These are phyloP conservation scores for Lycorma delicatula DNA, from an alignment of 1,140 invertebrate genomes.

Conservation along the genomic window DNA sequence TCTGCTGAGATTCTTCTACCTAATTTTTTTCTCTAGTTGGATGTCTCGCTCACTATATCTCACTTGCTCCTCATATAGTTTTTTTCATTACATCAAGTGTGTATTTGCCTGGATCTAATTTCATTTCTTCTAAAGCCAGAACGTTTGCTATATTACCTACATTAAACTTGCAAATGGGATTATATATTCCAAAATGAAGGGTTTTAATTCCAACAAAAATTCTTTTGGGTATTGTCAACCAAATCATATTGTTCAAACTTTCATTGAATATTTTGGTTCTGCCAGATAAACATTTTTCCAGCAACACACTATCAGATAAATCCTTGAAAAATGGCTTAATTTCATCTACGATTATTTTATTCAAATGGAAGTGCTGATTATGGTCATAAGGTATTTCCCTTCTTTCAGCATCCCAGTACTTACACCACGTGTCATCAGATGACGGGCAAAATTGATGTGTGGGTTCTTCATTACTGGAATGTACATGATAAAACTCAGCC, in stretches of 20 bases:
- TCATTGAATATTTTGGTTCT: slow-evolving; percentile 5
- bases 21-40: slow-evolving; percentile 11
- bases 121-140: background rate
- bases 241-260: slow-evolving; percentile 7
- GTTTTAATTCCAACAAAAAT: slow-evolving; percentile 1
- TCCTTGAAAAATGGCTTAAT: slow-evolving; percentile 21
- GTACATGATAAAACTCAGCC: slow-evolving; percentile 14
- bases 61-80: background rate
- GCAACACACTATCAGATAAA: slow-evolving; percentile 10
- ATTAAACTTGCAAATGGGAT: slow-evolving; percentile 3
- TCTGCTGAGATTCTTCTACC: slow-evolving; percentile 5
- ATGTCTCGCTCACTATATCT: background rate
- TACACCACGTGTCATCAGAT: slow-evolving; percentile 31
- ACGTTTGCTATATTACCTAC: background rate
- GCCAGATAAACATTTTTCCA: background rate
- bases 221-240: background rate
- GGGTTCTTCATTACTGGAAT: slow-evolving; percentile 7
- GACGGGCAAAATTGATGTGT: slow-evolving; percentile 25
- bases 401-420: slow-evolving; percentile 29
- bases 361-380: background rate
- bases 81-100: background rate
- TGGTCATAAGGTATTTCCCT: background rate
- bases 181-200: background rate
- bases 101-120: background rate
- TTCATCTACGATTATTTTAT: slow-evolving; percentile 12